These are phyloP conservation scores for Colistium nudipinnis DNA, from an alignment of 2,113 vertebrate species.

Conservation along the genomic window DNA sequence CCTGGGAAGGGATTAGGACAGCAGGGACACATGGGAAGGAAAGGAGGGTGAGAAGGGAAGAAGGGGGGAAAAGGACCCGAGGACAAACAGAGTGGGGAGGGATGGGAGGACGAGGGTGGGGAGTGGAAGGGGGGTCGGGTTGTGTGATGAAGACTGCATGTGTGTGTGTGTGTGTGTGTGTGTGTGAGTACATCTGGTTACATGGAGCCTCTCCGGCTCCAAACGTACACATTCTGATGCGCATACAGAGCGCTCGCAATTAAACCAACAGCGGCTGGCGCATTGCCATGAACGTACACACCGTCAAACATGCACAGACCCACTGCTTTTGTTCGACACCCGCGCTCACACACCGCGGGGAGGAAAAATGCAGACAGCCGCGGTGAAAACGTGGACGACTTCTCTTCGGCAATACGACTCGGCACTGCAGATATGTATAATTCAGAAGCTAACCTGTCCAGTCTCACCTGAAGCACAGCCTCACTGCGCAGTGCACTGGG, in stretches of 20 bases:
- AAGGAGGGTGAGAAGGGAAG: slow-evolving; percentile 78
- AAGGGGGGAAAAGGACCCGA: slow-evolving; percentile 81
- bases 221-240: slow-evolving; percentile 70
- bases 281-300: not conserved
- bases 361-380: slow-evolving; percentile 8
- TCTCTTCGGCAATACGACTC: slow-evolving; percentile 46
- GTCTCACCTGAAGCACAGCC: slow-evolving; percentile 62
- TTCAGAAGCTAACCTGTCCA: slow-evolving; percentile 60
- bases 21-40: slow-evolving; percentile 83
- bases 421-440: slow-evolving; percentile 57
- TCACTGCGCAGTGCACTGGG: slow-evolving; percentile 53
- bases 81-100: slow-evolving; percentile 80
- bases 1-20: slow-evolving; percentile 87
- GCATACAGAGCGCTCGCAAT: slow-evolving; percentile 17
- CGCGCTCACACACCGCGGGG: not conserved
- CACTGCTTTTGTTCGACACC: not conserved
- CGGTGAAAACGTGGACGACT: slow-evolving; percentile 22
- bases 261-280: slow-evolving; percentile 26
- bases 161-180: slow-evolving; percentile 22
- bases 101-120: too few relatives aligned
- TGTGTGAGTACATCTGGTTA: slow-evolving; percentile 54
- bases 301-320: not conserved
- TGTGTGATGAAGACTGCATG: slow-evolving; percentile 56
- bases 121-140: slow-evolving; percentile 15
- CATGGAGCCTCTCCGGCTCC: slow-evolving; percentile 35